phyloP scores from a whole-genome alignment of 2,113 vertebrate species.

The Pangasianodon hypophthalmus region DNA sequence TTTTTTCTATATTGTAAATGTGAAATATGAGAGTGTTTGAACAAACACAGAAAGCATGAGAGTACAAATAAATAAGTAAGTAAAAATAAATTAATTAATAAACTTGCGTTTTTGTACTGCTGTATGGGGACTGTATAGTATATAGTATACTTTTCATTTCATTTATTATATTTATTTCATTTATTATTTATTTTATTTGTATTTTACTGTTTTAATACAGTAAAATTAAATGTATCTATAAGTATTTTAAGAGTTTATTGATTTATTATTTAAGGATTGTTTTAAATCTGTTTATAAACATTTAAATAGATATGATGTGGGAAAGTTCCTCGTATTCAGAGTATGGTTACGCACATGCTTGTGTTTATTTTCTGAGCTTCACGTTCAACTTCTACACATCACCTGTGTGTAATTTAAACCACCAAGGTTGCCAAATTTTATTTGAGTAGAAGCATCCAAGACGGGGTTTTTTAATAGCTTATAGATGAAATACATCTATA shows the following conservation, averaged over 20 bases:
- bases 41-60: background rate
- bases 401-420: no score
- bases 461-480: no score
- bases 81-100: background rate
- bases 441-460: background rate
- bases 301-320: background rate
- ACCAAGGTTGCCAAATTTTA: background rate
- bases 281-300: background rate
- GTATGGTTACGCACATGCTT: background rate
- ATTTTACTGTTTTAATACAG: background rate
- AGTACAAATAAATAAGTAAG: background rate
- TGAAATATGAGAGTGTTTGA: background rate
- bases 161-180: background rate
- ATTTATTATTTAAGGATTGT: background rate
- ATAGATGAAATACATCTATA: no score
- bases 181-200: background rate
- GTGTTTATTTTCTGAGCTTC: background rate
- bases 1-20: background rate
- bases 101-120: background rate
- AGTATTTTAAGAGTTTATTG: background rate
- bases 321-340: background rate
- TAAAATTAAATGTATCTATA: background rate
- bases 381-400: background rate
- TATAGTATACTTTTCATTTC: no score
- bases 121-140: background rate